Evolutionary conservation across 2,113 vertebrate species (phyloP).

Genomic region (Sclerurus mexicanus): DNA sequence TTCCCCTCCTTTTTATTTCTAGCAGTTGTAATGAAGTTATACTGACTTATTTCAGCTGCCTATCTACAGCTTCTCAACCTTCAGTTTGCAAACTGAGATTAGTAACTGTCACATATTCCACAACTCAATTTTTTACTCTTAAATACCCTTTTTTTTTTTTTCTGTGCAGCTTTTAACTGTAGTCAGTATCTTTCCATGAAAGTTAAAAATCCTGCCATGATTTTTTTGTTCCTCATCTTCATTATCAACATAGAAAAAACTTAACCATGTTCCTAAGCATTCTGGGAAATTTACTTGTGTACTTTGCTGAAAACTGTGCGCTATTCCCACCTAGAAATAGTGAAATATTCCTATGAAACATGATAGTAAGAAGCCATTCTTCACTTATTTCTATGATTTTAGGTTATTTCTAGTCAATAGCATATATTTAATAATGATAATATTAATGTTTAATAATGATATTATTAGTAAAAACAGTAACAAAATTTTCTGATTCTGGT

Average conservation of each 20-base stretch:
- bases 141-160: not conserved
- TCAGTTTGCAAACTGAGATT: not conserved
- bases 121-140: not conserved
- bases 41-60: not conserved
- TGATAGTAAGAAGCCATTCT: not conserved
- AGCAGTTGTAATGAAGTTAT: not conserved
- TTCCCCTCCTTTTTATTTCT: not conserved
- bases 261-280: not conserved
- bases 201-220: not conserved
- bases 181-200: not conserved
- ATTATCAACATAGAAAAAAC: not conserved
- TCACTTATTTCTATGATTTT: not conserved
- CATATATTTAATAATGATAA: not conserved
- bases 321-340: not conserved
- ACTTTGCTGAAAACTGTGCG: not conserved
- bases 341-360: not conserved
- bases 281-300: not conserved
- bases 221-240: not conserved
- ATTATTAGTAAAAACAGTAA: not conserved
- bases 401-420: not conserved
- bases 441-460: not conserved
- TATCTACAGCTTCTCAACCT: not conserved
- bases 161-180: not conserved
- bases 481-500: not conserved
- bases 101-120: not conserved